Evolutionary conservation across 2,888 invertebrate genomes (phyloP), one percentile per base, ranked within the genome.

Genomic region (Trisateles emortualis): DNA sequence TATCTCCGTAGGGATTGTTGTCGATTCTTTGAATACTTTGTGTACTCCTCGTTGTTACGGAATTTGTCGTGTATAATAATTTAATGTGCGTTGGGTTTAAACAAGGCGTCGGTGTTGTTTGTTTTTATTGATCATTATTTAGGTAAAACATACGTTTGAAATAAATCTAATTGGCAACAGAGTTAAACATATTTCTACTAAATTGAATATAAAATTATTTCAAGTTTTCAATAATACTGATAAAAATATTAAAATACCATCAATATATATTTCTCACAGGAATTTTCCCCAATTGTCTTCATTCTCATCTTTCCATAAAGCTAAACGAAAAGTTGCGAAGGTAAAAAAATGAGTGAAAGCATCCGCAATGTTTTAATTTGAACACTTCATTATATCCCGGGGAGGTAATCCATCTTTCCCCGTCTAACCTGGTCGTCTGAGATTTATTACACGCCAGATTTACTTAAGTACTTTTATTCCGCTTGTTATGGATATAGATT

Each of bases 391-490:
- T 76, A 71, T 67, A 62, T 63, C 58, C 43, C 26, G 36, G 39
- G 19, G 35, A 33, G 19, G 44, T 64, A 59, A 82, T 81, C 72
- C 76, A 67, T 81, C 84, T 76, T 70, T 55, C 61, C 59, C 68
- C 71, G 74, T 69, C 74, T 58, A 57, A 64, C 68, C 62, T 60
- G 62, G 59, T 59, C 65, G 66, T 66, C 35, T 16, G 47, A 74
- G 84, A 86, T 86, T 84, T 85, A 84, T 84, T 80, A 70, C 76
- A 64, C 60, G 64, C 65, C 76, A 72, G 79, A 81, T 81, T 80
- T 74, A 76, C 79, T 79, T 73, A 72, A 76, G 76, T 68, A 80
- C 79, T 79, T 83, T 79, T 75, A 75, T 74, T 73, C 72, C 64
- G 65, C 59, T 65, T 62, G 66, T 70, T 71, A 72, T 56, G 30